Conservation (phyloP, 1,140 invertebrate species). For the Trichonephila clavipes region DNA sequence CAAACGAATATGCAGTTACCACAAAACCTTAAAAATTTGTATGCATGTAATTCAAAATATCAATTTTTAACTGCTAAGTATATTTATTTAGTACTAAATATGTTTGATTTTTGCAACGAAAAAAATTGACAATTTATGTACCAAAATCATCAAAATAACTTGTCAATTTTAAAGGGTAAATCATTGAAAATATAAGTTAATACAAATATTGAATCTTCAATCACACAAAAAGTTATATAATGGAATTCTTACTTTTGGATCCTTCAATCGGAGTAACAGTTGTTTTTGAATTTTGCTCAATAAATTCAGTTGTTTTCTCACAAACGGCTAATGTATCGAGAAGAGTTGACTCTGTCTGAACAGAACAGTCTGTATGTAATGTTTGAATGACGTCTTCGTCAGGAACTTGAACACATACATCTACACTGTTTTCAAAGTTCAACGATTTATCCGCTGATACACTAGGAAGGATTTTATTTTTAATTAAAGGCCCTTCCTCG, state of each 20-base stretch:
- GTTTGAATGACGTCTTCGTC: background rate
- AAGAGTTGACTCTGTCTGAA: constrained; percentile 30
- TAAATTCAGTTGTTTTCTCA: background rate
- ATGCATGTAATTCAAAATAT: too few relatives aligned
- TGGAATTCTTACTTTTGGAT: background rate
- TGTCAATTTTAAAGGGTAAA: too few relatives aligned
- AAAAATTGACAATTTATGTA: too few relatives aligned
- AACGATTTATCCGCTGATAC: background rate
- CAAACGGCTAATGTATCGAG: background rate
- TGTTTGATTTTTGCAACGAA: too few relatives aligned
- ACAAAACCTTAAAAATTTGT: too few relatives aligned
- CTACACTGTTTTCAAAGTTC: background rate
- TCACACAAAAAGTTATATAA: too few relatives aligned
- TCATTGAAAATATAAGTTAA: too few relatives aligned
- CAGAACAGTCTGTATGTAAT: background rate
- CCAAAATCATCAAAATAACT: too few relatives aligned
- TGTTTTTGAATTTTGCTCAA: background rate
- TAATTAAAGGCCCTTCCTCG: background rate
- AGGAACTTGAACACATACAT: constrained; percentile 41
- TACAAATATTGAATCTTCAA: too few relatives aligned
- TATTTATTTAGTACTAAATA: too few relatives aligned
- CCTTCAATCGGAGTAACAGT: background rate
- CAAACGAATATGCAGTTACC: too few relatives aligned
- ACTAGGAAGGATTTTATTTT: background rate
- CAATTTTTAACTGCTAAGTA: too few relatives aligned